Base-by-base conservation (phyloP, 2,113 vertebrate genomes). In the Dascyllus trimaculatus region DNA sequence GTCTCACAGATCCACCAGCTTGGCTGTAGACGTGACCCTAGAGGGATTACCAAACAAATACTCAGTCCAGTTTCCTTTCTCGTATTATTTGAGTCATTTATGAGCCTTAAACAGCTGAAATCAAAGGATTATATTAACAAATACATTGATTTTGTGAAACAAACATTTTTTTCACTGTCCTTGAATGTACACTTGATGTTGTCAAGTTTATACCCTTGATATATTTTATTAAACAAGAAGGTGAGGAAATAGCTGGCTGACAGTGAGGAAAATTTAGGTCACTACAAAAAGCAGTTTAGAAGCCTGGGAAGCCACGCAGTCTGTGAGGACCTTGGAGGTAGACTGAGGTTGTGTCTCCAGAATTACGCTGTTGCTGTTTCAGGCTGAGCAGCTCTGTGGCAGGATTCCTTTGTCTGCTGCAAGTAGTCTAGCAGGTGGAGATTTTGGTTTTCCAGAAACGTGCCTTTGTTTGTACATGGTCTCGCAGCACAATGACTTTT, bases 351-450 rank as follows among this genome's bases (percentile, higher is more conserved):
- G n/a, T 58, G 63, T 70, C 59, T 69, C 75, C 52, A 69, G 68
- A 81, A 52, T 75, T 57, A 1, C 60, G 22, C 26, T 56, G 61
- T 43, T 80, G 71, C 38, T 43, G 54, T 65, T 74, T 72, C 51
- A 60, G 51, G 52, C 62, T 5, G 9, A 35, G 60, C 57, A 60
- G 45, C 54, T 26, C 24, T 2, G n/a, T 26, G 14, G 58, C 62
- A 51, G n/a, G 24, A 57, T 43, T 60, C 51, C 71, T 85, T 62
- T 73, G 71, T 81, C 52, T 68, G 4, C 13, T 29, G 32, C 61
- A 68, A 87, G 79, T 62, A 43, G 38, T 87, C 18, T 48, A 77
- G 63, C 87, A 85, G 82, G 65, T 71, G 76, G 67, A 87, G 51
- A 76, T 19, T 72, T 63, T 48, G 38, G 29, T 40, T 61, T 58